Conservation (phyloP, 2,888 invertebrate genomes). For the Holacanthella duospinosa region DNA sequence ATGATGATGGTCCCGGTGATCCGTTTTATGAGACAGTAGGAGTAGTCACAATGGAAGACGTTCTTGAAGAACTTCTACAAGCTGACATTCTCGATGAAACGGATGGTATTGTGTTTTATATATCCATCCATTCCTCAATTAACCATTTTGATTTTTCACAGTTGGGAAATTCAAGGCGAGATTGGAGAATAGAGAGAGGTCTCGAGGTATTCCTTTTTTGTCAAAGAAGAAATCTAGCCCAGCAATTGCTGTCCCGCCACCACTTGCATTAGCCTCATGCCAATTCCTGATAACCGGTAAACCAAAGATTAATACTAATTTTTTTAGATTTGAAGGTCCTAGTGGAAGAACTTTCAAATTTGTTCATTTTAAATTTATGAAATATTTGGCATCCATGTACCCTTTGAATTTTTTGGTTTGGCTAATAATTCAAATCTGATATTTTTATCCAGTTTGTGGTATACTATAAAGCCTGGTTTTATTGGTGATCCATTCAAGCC, state of each 20-base stretch:
- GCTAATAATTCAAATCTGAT: too few relatives aligned
- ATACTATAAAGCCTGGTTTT: too few relatives aligned
- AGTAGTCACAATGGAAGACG: slow-evolving; percentile 92
- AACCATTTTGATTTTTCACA: slow-evolving; percentile 43
- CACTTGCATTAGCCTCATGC: slow-evolving; percentile 17
- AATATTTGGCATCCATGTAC: neutral
- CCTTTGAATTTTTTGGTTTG: too few relatives aligned
- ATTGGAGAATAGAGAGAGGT: slow-evolving; percentile 3
- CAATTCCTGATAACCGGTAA: slow-evolving; percentile 19
- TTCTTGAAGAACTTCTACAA: slow-evolving; percentile 94
- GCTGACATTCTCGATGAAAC: slow-evolving; percentile 97
- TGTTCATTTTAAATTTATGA: too few relatives aligned
- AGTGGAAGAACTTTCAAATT: neutral
- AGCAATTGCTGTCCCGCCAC: slow-evolving; percentile 15
- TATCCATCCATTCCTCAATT: neutral
- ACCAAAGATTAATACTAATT: too few relatives aligned
- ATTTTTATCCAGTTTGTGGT: too few relatives aligned
- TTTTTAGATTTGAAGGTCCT: neutral
- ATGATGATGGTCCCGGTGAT: slow-evolving; percentile 84
- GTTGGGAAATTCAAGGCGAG: slow-evolving; percentile 68
- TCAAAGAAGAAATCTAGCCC: slow-evolving; percentile 51
- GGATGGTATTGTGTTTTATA: slow-evolving; percentile 71
- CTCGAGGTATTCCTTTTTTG: slow-evolving; percentile 21
- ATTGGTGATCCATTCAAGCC: too few relatives aligned
- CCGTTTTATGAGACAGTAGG: slow-evolving; percentile 91